These are phyloP conservation scores for Notamacropus eugenii DNA, from an alignment of 2,797 vertebrate species.

Conservation along the genomic window DNA sequence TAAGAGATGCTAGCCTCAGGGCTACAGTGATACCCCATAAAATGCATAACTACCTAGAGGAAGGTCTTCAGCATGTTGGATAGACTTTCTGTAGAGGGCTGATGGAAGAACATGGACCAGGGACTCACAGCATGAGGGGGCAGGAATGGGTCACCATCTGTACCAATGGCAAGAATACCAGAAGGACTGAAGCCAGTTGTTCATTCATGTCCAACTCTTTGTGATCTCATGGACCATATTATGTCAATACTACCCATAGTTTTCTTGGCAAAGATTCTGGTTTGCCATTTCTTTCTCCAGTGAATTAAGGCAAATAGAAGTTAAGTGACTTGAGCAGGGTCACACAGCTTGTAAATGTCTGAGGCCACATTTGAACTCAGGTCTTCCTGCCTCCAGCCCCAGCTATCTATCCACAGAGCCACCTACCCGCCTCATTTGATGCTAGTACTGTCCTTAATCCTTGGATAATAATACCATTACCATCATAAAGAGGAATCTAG, in stretches of 20 bases:
- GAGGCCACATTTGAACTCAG: not conserved
- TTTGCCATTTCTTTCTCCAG: not conserved
- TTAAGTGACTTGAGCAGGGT: not conserved
- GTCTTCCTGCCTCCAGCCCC: not conserved
- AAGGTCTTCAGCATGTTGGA: not conserved
- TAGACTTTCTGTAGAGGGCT: not conserved
- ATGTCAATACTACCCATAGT: not conserved
- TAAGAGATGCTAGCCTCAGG: not conserved
- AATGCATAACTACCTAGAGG: not conserved
- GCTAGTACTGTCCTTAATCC: too few species aligned
- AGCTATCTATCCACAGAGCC: not conserved
- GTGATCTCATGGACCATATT: not conserved
- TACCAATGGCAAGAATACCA: not conserved
- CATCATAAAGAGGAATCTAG: too few species aligned
- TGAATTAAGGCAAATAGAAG: not conserved
- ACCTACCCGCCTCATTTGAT: not conserved
- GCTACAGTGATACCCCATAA: not conserved
- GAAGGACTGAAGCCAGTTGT: not conserved
- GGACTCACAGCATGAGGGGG: not conserved
- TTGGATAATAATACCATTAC: too few species aligned
- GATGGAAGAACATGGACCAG: not conserved
- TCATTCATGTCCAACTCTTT: not conserved
- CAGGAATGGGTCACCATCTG: not conserved
- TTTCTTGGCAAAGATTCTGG: not conserved
- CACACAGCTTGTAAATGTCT: not conserved